Conservation (phyloP, 2,797 vertebrate genomes). For the Sphaeramia orbicularis region DNA sequence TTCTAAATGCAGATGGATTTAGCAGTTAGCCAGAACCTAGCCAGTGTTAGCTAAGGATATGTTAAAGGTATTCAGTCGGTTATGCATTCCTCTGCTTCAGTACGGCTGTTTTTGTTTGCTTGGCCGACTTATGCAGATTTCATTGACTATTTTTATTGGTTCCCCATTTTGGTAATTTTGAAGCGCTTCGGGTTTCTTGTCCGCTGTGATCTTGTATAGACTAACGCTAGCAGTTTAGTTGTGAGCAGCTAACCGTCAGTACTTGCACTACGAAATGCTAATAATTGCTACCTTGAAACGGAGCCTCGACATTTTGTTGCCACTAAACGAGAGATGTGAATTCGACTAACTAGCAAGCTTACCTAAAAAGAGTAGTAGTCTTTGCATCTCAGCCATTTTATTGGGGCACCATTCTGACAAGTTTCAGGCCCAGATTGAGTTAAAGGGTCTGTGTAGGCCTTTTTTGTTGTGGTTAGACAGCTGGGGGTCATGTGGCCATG, state of each 20-base stretch:
- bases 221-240: slow-evolving; percentile 50
- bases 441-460: slow-evolving; percentile 69
- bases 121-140: neutral
- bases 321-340: fast-evolving
- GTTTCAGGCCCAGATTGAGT: slow-evolving; percentile 46
- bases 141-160: neutral
- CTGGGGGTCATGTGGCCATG: slow-evolving; percentile 64
- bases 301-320: neutral
- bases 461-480: slow-evolving; percentile 72
- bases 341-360: fast-evolving
- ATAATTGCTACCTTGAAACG: neutral
- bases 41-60: slow-evolving; percentile 31
- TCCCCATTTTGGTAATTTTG: neutral
- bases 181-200: neutral
- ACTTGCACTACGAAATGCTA: neutral
- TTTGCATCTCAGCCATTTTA: fast-evolving
- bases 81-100: neutral
- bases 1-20: slow-evolving; percentile 65
- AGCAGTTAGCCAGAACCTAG: slow-evolving; percentile 55
- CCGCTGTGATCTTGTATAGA: slow-evolving; percentile 15
- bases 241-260: slow-evolving; percentile 33
- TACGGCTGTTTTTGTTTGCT: neutral
- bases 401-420: neutral
- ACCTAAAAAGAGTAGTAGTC: neutral
- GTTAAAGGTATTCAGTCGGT: neutral